Evolutionary conservation across 2,797 vertebrate species (phyloP).

Genomic region (Gobio occitaniae): DNA sequence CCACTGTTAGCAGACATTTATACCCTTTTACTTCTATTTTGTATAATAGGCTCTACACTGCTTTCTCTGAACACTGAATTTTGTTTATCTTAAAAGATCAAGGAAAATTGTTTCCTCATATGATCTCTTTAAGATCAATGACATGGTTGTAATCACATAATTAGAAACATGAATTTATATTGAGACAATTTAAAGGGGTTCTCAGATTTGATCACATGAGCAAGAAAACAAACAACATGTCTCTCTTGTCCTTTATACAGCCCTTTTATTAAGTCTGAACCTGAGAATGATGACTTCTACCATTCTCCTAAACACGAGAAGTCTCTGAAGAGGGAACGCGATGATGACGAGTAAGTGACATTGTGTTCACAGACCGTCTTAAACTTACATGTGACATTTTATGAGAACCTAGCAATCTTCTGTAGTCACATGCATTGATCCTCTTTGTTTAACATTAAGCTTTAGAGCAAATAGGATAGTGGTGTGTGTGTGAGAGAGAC

Average conservation of each 20-base stretch:
- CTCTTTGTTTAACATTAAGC: background rate
- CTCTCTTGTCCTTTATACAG: conserved; percentile 69
- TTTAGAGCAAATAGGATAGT: no score
- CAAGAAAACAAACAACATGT: background rate
- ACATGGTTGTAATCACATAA: conserved; percentile 22
- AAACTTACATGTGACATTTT: background rate
- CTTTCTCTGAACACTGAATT: background rate
- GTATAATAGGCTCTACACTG: background rate
- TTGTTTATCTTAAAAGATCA: conserved; percentile 11
- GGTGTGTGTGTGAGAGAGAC: no score
- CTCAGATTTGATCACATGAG: background rate
- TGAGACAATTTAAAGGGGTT: conserved; percentile 18
- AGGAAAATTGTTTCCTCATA: background rate
- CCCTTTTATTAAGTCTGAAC: conserved; percentile 90
- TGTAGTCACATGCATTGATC: background rate
- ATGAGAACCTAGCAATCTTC: background rate
- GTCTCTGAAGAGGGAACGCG: conserved; percentile 89
- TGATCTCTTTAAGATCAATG: conserved; percentile 1
- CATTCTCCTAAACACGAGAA: conserved; percentile 86
- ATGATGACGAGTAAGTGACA: conserved; percentile 89
- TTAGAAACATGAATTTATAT: conserved; percentile 18
- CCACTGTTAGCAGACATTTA: background rate
- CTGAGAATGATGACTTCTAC: conserved; percentile 86
- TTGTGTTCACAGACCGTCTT: background rate
- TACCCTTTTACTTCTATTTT: background rate